Base-by-base conservation (phyloP, 2,888 invertebrate genomes). In the Noctua pronuba region DNA sequence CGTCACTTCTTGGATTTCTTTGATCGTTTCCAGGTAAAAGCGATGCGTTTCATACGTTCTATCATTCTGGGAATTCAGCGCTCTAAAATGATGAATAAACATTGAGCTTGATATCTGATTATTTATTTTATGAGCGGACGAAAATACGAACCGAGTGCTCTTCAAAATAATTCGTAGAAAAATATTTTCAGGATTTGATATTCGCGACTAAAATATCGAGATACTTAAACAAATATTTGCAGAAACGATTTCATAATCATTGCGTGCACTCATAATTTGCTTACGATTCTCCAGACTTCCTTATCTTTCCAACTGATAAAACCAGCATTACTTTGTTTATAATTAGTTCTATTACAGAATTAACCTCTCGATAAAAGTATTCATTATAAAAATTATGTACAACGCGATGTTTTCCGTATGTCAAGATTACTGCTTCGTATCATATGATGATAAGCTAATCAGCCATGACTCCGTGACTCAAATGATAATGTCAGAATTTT, bases 401-500 rank as follows among this genome's bases (percentile, higher is more conserved):
- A 35, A 35, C 31, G 41, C 49, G 4, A 58, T 80, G 62, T 86
- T 77, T 82, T 58, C 60, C 49, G 31, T 46, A 64, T 60, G 66
- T 82, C 28, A 68, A 75, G 62, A 86, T 73, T 52, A 75, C 52
- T 35, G 44, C 21, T 41, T n/a, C 41, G 58, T 83, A 86, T 83
- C 86, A 24, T 41, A 1, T 62, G 35, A 10, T 71, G 83, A 83
- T 83, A 83, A 83, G 60, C 52, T 86, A 83, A 86, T 86, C 86
- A 71, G 79, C 16, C 70, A 52, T 52, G 69, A 79, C 80, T 80
- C 41, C 1, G 41, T 73, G 71, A 76, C 46, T 83, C 77, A 73
- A 72, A 58, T 35, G n/a, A 69, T 74, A 62, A 49, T 10, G 21
- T 58, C 1, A 24, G 8, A 55, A 58, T 67, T 83, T 84, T 68